A percentile compares a stretch with the other conserved stretches of the same genome.
Evolutionary conservation across 2,888 invertebrate species (phyloP).

Genomic region (Tipula lateralis): DNA sequence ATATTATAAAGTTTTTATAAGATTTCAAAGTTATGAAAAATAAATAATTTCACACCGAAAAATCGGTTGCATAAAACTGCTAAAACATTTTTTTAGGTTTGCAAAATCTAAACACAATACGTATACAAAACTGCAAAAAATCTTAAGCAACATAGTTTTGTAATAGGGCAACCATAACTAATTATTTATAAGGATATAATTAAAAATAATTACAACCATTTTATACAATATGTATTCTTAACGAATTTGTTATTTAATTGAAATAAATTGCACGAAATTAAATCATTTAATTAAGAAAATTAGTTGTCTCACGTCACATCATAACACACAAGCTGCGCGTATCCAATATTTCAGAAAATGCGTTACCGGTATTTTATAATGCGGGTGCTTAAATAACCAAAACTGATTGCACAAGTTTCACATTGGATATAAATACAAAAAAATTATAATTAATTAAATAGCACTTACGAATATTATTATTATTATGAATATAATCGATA

Average conservation of each 20-base stretch:
- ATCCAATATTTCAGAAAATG: background rate
- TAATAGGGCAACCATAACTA: background rate
- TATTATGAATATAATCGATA: slow-evolving; percentile 2
- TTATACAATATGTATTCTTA: background rate
- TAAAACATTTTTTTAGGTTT: background rate
- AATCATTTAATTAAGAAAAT: background rate
- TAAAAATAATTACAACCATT: background rate
- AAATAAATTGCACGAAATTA: background rate
- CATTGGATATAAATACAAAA: background rate
- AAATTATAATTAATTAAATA: background rate
- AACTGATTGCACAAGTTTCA: background rate
- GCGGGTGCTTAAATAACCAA: background rate
- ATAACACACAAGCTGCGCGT: background rate
- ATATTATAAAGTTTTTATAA: background rate
- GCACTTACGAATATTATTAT: background rate
- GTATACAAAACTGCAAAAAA: background rate
- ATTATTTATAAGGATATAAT: slow-evolving; percentile 11
- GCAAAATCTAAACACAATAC: background rate
- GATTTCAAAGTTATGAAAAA: background rate
- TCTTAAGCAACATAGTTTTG: background rate
- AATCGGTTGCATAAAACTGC: background rate
- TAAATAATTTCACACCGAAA: background rate
- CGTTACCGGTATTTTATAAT: background rate
- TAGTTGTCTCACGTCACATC: background rate
- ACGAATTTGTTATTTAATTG: background rate